Conservation (phyloP, 2,888 invertebrate species). For the Bembecia ichneumoniformis region DNA sequence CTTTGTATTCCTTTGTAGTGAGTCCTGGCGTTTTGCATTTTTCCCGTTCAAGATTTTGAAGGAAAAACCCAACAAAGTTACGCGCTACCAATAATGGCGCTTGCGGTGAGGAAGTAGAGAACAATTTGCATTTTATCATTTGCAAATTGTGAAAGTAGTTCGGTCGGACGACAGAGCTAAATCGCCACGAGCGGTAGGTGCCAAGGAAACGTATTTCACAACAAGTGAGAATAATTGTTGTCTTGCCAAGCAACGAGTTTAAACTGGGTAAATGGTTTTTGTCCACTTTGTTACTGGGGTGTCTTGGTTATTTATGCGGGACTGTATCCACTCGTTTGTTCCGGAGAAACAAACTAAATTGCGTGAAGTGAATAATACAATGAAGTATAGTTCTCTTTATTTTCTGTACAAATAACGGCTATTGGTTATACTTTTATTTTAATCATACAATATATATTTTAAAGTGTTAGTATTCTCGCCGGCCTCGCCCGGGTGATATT, state of each 20-base stretch:
- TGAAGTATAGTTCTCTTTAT: too few relatives aligned
- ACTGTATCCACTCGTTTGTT: not conserved
- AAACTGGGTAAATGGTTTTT: not conserved
- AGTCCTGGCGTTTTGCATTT: slow-evolving; percentile 39
- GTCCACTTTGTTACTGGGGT: not conserved
- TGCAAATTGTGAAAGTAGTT: slow-evolving; percentile 14
- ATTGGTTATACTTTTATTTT: too few relatives aligned
- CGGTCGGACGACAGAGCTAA: slow-evolving; percentile 49
- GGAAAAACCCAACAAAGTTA: not conserved
- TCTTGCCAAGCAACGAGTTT: slow-evolving; percentile 17
- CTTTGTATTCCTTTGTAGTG: slow-evolving; percentile 35
- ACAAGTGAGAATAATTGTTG: slow-evolving; percentile 65
- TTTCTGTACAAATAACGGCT: too few relatives aligned
- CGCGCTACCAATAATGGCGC: not conserved
- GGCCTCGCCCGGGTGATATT: too few relatives aligned
- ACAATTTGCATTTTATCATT: slow-evolving; percentile 28
- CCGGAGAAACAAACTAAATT: not conserved
- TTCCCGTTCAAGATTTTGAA: slow-evolving; percentile 26
- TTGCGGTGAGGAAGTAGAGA: slow-evolving; percentile 25
- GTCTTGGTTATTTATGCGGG: not conserved
- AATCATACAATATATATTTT: too few relatives aligned
- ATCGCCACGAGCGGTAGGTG: slow-evolving; percentile 60
- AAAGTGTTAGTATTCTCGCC: too few relatives aligned
- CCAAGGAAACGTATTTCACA: slow-evolving; percentile 62
- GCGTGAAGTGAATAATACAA: too few relatives aligned